Base-by-base conservation (phyloP, 2,113 vertebrate species). In the Mohoua ochrocephala region DNA sequence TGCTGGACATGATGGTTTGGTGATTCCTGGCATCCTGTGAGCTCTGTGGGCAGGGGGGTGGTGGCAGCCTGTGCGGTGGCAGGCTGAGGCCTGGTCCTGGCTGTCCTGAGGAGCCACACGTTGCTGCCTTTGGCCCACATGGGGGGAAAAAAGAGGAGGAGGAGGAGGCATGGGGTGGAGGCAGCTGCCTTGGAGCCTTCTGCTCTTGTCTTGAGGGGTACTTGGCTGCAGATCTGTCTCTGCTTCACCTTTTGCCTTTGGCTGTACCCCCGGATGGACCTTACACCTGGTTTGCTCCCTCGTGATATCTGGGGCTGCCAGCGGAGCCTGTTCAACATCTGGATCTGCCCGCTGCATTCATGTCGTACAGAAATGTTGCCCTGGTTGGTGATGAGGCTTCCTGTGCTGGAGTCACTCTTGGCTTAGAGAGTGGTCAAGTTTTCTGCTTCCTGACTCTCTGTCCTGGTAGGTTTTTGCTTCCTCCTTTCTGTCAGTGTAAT, bases 271-370 rank as follows among this genome's bases (percentile, higher is more conserved):
- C 33, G 26, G 41, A 6, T 3, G 23, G 37, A 35, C 1, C 4
- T 10, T 4, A 0, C 1, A 7, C 9, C 12, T n/a, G 12, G 7
- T 35, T 86, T 89, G 4, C 8, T 59, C 9, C 35, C 3, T 47
- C 1, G 0, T 1, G 0, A 1, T 24, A 5, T 4, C 13, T 73
- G 35, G 23, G 33, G 6, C 35, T 93, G 56, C 20, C 7, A 9
- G 10, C 3, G 16, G 22, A 49, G 30, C 7, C 37, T 61, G 21
- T n/a, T 80, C 21, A 27, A 44, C 5, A 14, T 15, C 39, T 20
- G 52, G 5, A 7, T 41, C 26, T 88, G 14, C 52, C 23, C 41
- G 20, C 33, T 42, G 33, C 10, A 3, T 30, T 89, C 21, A 16
- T 20, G 6, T 26, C 20, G 22, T 30, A 4, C 13, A 2, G 37